Evolutionary conservation across 2,888 invertebrate genomes (phyloP).

Genomic region (Microdon myrmicae): DNA sequence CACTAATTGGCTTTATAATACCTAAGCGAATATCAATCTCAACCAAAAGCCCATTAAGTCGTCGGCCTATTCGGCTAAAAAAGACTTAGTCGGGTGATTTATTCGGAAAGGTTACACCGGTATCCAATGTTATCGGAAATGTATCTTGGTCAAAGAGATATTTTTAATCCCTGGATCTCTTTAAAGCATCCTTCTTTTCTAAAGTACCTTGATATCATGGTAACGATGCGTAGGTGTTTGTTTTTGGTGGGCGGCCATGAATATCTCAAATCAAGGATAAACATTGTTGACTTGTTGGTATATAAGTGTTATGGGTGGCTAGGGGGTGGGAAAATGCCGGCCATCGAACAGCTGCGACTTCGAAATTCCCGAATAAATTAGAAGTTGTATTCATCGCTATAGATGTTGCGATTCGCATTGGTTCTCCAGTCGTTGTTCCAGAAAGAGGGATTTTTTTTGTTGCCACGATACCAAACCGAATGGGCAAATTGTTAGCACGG

Average conservation of each 20-base stretch:
- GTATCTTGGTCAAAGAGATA: neutral
- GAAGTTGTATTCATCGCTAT: conserved; percentile 33
- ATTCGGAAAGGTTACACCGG: too few relatives aligned
- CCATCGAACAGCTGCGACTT: conserved; percentile 34
- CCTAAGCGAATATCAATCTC: too few relatives aligned
- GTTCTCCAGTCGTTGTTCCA: neutral
- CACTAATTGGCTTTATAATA: too few relatives aligned
- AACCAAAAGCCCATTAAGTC: too few relatives aligned
- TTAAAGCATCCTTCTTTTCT: conserved; percentile 16
- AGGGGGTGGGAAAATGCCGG: conserved; percentile 10
- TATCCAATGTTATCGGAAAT: too few relatives aligned
- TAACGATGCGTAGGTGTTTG: conserved; percentile 8
- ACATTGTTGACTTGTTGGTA: too few relatives aligned
- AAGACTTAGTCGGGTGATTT: too few relatives aligned
- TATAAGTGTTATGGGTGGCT: too few relatives aligned
- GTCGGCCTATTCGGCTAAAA: too few relatives aligned
- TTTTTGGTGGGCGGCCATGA: conserved; percentile 2
- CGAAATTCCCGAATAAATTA: conserved; percentile 40
- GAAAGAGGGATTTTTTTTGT: conserved; percentile 6
- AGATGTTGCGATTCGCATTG: conserved; percentile 1
- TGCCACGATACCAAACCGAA: too few relatives aligned
- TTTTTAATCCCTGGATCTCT: neutral
- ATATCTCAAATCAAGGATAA: conserved; percentile 13
- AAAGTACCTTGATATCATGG: neutral
- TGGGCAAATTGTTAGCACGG: neutral